These are phyloP conservation scores for Eilema griseolum DNA, from an alignment of 2,888 invertebrate genomes.

Conservation along the genomic window DNA sequence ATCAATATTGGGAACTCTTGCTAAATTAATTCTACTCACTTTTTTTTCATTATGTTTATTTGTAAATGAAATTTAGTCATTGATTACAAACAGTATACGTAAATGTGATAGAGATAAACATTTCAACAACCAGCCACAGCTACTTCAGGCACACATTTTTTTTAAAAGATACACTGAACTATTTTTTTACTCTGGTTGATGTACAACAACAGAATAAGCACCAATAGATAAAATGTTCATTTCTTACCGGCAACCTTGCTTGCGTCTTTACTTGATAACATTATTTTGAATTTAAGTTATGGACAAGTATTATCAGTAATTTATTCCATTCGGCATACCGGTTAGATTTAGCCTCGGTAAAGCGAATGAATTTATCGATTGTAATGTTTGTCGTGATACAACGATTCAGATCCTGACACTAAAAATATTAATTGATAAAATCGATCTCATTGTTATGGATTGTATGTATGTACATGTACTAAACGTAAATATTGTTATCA, in stretches of 20 bases:
- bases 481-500: conserved; percentile 84
- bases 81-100: too few species aligned
- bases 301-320: conserved; percentile 44
- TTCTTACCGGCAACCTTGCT: conserved; percentile 44
- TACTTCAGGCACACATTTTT: neutral
- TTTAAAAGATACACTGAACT: neutral
- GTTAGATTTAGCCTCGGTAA: conserved; percentile 30
- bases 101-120: too few species aligned
- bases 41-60: too few species aligned
- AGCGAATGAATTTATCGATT: conserved; percentile 47
- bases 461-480: conserved; percentile 75
- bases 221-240: conserved; percentile 49
- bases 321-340: conserved; percentile 40
- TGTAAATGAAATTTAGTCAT: too few species aligned
- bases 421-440: conserved; percentile 75
- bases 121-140: neutral
- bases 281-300: conserved; percentile 43
- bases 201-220: conserved; percentile 10
- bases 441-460: conserved; percentile 86
- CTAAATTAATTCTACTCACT: too few species aligned
- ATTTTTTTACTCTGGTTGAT: neutral
- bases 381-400: conserved; percentile 63
- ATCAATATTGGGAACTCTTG: too few species aligned
- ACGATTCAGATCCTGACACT: conserved; percentile 76
- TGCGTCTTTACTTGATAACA: conserved; percentile 47